Percentiles rank a stretch among this genome's conserved stretches.
phyloP scores from a whole-genome alignment of 2,888 invertebrate species.

The Athripsodes cinereus region DNA sequence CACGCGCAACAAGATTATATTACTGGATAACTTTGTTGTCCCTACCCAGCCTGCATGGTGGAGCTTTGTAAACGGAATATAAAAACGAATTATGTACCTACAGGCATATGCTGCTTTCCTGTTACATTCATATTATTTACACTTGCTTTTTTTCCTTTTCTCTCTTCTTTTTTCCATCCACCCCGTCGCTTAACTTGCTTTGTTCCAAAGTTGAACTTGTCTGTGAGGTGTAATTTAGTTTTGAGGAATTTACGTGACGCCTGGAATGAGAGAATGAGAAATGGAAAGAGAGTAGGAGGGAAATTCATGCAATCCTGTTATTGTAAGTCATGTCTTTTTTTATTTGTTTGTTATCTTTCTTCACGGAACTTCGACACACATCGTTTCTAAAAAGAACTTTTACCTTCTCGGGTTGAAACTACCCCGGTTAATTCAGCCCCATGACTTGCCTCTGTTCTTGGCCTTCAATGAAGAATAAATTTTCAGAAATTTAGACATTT shows the following conservation, averaged over 20 bases:
- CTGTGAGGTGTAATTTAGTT: slow-evolving; percentile 27
- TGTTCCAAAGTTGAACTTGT: slow-evolving; percentile 25
- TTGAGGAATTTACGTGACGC: slow-evolving; percentile 27
- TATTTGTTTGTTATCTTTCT: slow-evolving; percentile 21
- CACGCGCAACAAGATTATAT: slow-evolving; percentile 27
- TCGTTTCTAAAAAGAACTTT: slow-evolving; percentile 9
- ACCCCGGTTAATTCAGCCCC: no score
- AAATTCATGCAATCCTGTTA: slow-evolving; percentile 26
- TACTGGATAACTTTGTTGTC: slow-evolving; percentile 28
- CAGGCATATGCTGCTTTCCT: slow-evolving; percentile 25
- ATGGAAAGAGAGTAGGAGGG: not conserved
- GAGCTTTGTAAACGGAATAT: slow-evolving; percentile 27
- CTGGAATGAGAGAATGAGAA: slow-evolving; percentile 14
- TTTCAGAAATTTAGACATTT: no score
- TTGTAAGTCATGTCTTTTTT: slow-evolving; percentile 22
- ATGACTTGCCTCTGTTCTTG: no score
- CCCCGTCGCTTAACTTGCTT: slow-evolving; percentile 25
- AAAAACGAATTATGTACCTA: slow-evolving; percentile 26
- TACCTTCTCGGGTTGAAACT: no score
- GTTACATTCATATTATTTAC: slow-evolving; percentile 27
- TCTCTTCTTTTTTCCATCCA: slow-evolving; percentile 1
- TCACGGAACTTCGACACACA: slow-evolving; percentile 3
- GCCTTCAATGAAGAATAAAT: no score
- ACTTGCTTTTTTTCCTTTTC: slow-evolving; percentile 19
- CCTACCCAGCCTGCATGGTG: slow-evolving; percentile 21